Percentiles rank a stretch among this genome's conserved stretches.
Conservation (phyloP, 2,888 invertebrate species). For the Campoplex nolae region DNA sequence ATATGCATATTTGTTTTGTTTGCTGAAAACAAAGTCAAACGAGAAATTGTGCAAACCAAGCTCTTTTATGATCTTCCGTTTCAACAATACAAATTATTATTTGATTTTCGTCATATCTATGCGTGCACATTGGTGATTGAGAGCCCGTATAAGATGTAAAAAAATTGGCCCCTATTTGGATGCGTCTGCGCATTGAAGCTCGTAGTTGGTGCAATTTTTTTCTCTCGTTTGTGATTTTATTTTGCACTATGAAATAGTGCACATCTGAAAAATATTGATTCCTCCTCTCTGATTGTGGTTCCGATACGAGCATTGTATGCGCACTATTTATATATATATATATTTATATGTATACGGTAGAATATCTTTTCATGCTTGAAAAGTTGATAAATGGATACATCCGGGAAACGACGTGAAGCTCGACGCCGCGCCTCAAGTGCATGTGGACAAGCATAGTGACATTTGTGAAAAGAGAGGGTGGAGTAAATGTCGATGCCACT, state of each 20-base stretch:
- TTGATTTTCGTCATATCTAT: too few relatives aligned
- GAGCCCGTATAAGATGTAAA: too few relatives aligned
- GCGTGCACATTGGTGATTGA: too few relatives aligned
- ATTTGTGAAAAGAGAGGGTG: constrained; percentile 6
- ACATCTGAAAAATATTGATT: not conserved
- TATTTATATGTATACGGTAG: constrained; percentile 19
- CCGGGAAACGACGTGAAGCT: constrained; percentile 75
- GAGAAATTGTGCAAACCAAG: too few relatives aligned
- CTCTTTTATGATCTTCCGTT: too few relatives aligned
- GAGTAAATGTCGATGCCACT: constrained; percentile 33
- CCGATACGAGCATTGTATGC: too few relatives aligned
- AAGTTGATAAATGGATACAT: constrained; percentile 79
- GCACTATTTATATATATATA: not conserved
- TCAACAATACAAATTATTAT: too few relatives aligned
- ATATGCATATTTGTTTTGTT: not conserved
- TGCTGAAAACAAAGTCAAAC: not conserved
- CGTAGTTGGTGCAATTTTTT: not conserved
- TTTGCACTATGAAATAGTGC: not conserved
- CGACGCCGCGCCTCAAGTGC: constrained; percentile 70
- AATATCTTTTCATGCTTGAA: constrained; percentile 66
- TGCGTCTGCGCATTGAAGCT: not conserved
- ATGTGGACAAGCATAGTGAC: constrained; percentile 75
- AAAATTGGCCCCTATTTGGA: not conserved
- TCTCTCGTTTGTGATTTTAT: not conserved
- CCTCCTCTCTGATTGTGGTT: not conserved